phyloP scores from a whole-genome alignment of 1,140 invertebrate genomes.

The Conus ventricosus region DNA sequence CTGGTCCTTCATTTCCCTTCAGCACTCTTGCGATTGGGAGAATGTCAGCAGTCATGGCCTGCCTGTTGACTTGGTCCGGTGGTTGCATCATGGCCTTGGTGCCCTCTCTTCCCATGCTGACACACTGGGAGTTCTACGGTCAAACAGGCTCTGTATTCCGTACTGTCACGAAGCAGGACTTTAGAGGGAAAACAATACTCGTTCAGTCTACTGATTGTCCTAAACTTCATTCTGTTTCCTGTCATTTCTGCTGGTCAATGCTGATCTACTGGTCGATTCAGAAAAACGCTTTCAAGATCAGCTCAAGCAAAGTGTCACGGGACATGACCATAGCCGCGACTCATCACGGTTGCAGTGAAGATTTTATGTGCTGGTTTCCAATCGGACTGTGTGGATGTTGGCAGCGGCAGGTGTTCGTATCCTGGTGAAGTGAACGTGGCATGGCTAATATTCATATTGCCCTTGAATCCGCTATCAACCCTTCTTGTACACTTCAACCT shows the following conservation, averaged over 20 bases:
- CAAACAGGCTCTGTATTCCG: conserved; percentile 51
- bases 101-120: conserved; percentile 30
- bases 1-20: conserved; percentile 59
- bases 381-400: background rate
- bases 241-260: conserved; percentile 45
- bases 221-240: conserved; percentile 52
- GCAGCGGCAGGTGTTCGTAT: conserved; percentile 21
- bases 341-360: conserved; percentile 24
- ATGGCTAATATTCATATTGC: conserved; percentile 31
- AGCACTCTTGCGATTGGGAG: background rate
- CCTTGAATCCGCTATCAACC: conserved; percentile 41
- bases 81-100: conserved; percentile 39
- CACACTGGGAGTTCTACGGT: conserved; percentile 52
- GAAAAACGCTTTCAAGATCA: conserved; percentile 16
- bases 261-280: conserved; percentile 43
- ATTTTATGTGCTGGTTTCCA: too few relatives aligned
- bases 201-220: conserved; percentile 46
- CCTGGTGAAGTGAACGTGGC: conserved; percentile 24
- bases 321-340: conserved; percentile 21
- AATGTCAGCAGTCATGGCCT: conserved; percentile 23
- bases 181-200: conserved; percentile 50
- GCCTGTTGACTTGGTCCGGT: conserved; percentile 36
- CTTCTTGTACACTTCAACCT: conserved; percentile 33
- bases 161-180: conserved; percentile 42
- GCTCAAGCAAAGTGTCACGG: background rate